Base-by-base conservation (phyloP, 2,888 invertebrate species). In the Ptilodon capucinus region DNA sequence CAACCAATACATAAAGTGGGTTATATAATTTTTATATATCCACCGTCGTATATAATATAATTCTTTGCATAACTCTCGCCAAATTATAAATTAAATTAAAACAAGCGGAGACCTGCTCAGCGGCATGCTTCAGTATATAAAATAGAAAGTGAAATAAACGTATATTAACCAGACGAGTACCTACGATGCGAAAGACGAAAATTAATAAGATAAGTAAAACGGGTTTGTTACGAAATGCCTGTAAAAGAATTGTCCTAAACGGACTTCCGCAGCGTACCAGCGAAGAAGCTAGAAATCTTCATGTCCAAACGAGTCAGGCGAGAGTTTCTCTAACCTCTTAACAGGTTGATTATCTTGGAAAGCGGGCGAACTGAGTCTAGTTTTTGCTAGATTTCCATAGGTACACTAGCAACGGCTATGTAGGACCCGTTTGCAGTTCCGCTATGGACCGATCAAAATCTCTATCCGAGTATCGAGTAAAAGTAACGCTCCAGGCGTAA, bases 281-380 rank as follows among this genome's bases (percentile, higher is more conserved):
- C 54, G 81, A 83, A 65, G 82, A 74, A 56, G 58, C 76, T 81
- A 85, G 84, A 85, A 84, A 84, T 79, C 79, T 59, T 63, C 13
- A 38, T 21, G 68, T 64, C 47, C 58, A 71, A 77, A 79, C 81
- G 68, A 75, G 81, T 82, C 71, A 72, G 16, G 13, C 61, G 69
- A 74, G 74, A 79, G 79, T 87, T 87, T 87, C 88, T 86, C 88
- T 84, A 80, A 81, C 82, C 84, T 80, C 83, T 87, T 85, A 87
- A 89, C 78, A 77, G 82, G 54, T 61, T 61, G 65, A 82, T 82
- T 82, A 83, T 78, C 73, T 81, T 84, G 84, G 86, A 91, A 91
- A 91, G 89, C 86, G 76, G 83, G 64, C 74, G 65, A 71, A 66
- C 68, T 66, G 70, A 71, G 74, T 80, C 87, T 79, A 84, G 86